These are phyloP conservation scores for Lasiurus borealis DNA, from an alignment of 2,113 vertebrate species.

Conservation along the genomic window DNA sequence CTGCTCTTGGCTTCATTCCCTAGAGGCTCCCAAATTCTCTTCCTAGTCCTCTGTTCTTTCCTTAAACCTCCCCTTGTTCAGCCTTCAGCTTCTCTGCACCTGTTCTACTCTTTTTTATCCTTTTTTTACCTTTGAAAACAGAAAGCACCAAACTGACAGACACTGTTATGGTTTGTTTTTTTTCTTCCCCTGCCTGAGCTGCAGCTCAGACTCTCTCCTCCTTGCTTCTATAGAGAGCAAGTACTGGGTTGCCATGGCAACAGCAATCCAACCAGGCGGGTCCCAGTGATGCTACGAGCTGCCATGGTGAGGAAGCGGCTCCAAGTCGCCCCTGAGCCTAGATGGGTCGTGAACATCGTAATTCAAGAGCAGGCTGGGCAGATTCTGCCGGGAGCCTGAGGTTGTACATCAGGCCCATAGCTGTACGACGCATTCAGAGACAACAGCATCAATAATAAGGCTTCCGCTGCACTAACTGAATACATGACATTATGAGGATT, in stretches of 20 bases:
- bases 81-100: slow-evolving; percentile 23
- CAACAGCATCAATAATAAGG: slow-evolving; percentile 3
- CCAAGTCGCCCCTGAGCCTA: slow-evolving; percentile 76
- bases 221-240: slow-evolving; percentile 63
- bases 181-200: slow-evolving; percentile 59
- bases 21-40: neutral
- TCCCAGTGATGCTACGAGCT: slow-evolving; percentile 73
- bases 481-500: neutral
- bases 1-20: neutral
- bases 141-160: slow-evolving; percentile 77
- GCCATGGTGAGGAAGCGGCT: slow-evolving; percentile 56
- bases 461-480: neutral
- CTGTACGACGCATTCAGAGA: neutral
- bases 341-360: slow-evolving; percentile 65
- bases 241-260: slow-evolving; percentile 81
- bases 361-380: slow-evolving; percentile 66
- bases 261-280: slow-evolving; percentile 78
- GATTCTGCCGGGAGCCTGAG: slow-evolving; percentile 14
- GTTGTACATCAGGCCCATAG: slow-evolving; percentile 32
- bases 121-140: slow-evolving; percentile 72
- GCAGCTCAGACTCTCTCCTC: slow-evolving; percentile 46
- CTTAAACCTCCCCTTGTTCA: neutral
- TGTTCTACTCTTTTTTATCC: slow-evolving; percentile 48
- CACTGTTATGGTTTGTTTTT: slow-evolving; percentile 39
- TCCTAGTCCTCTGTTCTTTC: neutral